These are phyloP conservation scores for Catharus fuscescens DNA, from an alignment of 2,113 vertebrate genomes.

Conservation along the genomic window DNA sequence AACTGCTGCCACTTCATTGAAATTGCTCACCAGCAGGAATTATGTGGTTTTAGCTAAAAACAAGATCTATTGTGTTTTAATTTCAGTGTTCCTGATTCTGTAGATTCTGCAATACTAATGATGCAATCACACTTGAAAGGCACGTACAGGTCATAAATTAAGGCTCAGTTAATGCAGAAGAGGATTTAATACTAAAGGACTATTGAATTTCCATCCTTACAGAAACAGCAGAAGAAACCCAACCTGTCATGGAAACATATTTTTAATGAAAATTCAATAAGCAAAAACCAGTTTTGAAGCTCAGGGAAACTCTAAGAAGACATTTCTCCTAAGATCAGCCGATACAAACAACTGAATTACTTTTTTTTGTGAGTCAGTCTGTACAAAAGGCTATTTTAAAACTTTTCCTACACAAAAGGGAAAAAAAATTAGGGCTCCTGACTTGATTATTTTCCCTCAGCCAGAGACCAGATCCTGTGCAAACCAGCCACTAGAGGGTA, in stretches of 20 bases:
- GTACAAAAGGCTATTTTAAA: not conserved
- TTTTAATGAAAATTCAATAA: not conserved
- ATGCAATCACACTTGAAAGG: not conserved
- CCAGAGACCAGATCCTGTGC: not conserved
- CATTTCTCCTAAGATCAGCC: not conserved
- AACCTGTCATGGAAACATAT: not conserved
- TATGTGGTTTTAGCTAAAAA: not conserved
- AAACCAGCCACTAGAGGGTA: constrained; percentile 61
- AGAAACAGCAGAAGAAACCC: not conserved
- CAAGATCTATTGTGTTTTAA: not conserved
- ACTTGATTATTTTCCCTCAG: not conserved
- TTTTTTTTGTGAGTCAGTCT: not conserved
- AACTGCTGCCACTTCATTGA: not conserved
- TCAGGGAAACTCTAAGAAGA: not conserved
- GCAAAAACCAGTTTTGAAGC: not conserved
- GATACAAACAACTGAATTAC: not conserved
- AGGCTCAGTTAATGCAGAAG: not conserved
- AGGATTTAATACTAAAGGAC: not conserved
- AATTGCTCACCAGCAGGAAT: not conserved
- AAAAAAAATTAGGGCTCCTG: not conserved
- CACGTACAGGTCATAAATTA: not conserved
- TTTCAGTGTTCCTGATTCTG: not conserved
- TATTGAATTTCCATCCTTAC: not conserved
- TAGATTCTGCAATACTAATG: not conserved
- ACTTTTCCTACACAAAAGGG: not conserved